Percentiles rank a stretch among this genome's conserved stretches.
These are phyloP conservation scores for Scophthalmus maximus DNA, from an alignment of 2,113 vertebrate species.

Conservation along the genomic window DNA sequence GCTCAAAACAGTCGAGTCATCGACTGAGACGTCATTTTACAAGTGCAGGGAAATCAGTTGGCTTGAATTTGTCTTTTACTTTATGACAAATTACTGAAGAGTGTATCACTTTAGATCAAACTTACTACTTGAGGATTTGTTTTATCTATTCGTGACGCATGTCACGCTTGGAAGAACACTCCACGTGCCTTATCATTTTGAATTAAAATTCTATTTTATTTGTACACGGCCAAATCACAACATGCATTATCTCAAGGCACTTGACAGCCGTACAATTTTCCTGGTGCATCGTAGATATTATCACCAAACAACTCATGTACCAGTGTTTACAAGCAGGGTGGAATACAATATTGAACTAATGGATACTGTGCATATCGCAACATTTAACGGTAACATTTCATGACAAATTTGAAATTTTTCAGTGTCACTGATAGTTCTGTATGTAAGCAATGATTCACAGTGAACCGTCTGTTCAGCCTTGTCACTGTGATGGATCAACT, in stretches of 20 bases:
- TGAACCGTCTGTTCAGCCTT: neutral
- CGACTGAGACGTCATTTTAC: too few relatives aligned
- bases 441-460: conserved; percentile 1
- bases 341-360: neutral
- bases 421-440: neutral
- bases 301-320: too few relatives aligned
- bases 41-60: too few relatives aligned
- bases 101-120: too few relatives aligned
- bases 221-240: too few relatives aligned
- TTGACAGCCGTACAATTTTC: too few relatives aligned
- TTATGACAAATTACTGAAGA: neutral
- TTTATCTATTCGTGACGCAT: neutral
- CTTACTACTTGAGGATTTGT: neutral
- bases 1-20: too few relatives aligned
- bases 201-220: too few relatives aligned
- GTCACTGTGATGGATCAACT: neutral
- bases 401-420: neutral
- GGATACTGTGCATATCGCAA: neutral
- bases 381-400: conserved; percentile 8
- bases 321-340: neutral
- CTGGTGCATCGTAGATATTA: too few relatives aligned
- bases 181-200: too few relatives aligned
- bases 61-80: too few relatives aligned
- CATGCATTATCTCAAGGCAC: too few relatives aligned
- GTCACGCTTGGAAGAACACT: neutral